These are phyloP conservation scores for Leptodirus hochenwartii DNA, from an alignment of 2,888 invertebrate genomes.

Conservation along the genomic window DNA sequence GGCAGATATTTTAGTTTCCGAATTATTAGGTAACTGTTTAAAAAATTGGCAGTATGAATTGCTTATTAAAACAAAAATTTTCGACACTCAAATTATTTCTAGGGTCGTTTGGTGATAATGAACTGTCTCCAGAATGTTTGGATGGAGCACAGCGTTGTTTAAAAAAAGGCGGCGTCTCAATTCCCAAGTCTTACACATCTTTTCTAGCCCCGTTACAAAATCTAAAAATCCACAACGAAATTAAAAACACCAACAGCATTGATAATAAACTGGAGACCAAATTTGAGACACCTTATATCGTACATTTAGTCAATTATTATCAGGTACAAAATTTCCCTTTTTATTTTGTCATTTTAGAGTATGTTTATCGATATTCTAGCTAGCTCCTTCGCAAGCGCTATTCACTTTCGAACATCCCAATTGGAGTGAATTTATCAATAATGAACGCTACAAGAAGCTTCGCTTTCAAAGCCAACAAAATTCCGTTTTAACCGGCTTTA, in stretches of 20 bases:
- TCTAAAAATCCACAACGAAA: constrained; percentile 67
- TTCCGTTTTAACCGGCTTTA: constrained; percentile 81
- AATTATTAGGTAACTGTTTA: constrained; percentile 72
- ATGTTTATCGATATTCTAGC: background rate
- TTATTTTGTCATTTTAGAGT: constrained; percentile 4
- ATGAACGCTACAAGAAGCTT: constrained; percentile 50
- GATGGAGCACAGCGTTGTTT: constrained; percentile 84
- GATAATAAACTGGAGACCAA: constrained; percentile 34
- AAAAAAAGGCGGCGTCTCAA: constrained; percentile 75
- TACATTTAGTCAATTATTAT: constrained; percentile 73
- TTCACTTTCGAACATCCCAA: constrained; percentile 91
- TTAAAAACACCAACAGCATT: constrained; percentile 30
- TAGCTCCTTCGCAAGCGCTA: constrained; percentile 33
- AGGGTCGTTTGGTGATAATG: constrained; percentile 96
- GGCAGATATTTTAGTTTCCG: constrained; percentile 91
- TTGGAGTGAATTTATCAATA: constrained; percentile 41
- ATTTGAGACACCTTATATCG: constrained; percentile 81
- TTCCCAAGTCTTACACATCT: constrained; percentile 79
- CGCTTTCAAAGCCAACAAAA: constrained; percentile 54
- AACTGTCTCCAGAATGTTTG: constrained; percentile 93
- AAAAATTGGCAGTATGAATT: too few species aligned
- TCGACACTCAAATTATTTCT: too few species aligned
- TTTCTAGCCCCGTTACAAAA: constrained; percentile 88
- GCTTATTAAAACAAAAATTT: too few species aligned
- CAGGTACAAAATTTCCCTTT: too few species aligned